These are phyloP conservation scores for Sebastes paucispinis DNA, from an alignment of 2,797 vertebrate genomes.

Conservation along the genomic window DNA sequence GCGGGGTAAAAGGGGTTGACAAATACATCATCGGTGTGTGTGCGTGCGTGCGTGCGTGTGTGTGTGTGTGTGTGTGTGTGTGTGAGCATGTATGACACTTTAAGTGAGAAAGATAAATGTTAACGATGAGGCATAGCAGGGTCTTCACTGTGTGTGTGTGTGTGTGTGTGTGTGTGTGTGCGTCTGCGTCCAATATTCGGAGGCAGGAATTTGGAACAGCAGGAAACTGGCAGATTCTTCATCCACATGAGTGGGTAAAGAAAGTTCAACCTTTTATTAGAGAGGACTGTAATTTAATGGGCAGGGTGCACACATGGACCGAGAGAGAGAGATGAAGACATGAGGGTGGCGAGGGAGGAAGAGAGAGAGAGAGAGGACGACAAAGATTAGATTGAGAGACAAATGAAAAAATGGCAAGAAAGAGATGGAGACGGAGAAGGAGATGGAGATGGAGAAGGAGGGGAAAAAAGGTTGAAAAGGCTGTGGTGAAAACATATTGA, in stretches of 20 bases:
- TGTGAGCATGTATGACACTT: conserved; percentile 42
- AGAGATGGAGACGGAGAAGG: conserved; percentile 29
- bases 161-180: conserved; percentile 5
- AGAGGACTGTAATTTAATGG: conserved; percentile 90
- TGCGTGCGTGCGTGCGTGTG: conserved; percentile 30
- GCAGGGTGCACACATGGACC: conserved; percentile 81
- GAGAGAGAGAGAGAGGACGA: conserved; percentile 12
- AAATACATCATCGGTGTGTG: conserved; percentile 59
- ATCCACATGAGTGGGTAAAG: conserved; percentile 87
- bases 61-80: not conserved
- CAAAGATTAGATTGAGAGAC: conserved; percentile 62
- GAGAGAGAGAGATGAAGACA: conserved; percentile 59
- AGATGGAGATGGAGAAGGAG: conserved; percentile 14
- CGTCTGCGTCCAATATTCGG: conserved; percentile 60
- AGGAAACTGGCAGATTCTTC: conserved; percentile 84
- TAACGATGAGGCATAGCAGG: conserved; percentile 45
- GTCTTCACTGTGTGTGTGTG: conserved; percentile 26
- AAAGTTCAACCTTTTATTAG: conserved; percentile 91
- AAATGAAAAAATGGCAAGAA: conserved; percentile 57
- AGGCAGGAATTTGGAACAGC: conserved; percentile 82
- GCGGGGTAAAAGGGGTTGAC: conserved; percentile 68
- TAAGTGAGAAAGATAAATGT: conserved; percentile 56
- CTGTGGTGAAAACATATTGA: conserved; percentile 44
- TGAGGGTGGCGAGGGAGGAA: conserved; percentile 35
- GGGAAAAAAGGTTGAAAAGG: conserved; percentile 18